Evolutionary conservation across 1,140 invertebrate genomes (phyloP), one percentile per base, ranked within the genome.

Genomic region (Saccostrea glomerata): DNA sequence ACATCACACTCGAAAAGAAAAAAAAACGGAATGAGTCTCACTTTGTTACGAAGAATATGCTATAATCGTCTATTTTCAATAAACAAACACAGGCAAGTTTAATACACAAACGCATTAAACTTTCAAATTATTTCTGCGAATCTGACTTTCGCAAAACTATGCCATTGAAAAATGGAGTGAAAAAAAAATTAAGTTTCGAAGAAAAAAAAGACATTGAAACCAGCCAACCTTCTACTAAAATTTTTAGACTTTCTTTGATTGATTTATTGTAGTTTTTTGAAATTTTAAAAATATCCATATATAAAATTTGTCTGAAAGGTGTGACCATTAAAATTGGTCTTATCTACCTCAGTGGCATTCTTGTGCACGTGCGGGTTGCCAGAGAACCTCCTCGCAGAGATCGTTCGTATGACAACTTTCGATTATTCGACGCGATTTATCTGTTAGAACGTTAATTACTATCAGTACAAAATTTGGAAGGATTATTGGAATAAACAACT

Each of bases 251-350:
- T 36, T 30, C 23, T 77, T 25, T 77, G 70, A 77, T 77, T 77
- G 70, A 77, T 77, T 77, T 77, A 77, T 77, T 30, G 15, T 77
- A 77, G 12, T 77, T 66, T 36, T 77, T 77, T 36, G 70, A 77
- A 36, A 77, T 77, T 77, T 77, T 77, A 77, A 77, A 66, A 77
- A 77, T 77, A 30, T 77, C 70, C 70, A 77, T 77, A 66, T 66
- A 66, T 66, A 77, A 77, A 77, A 30, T 77, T 25, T 77, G 70
- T 77, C 70, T 30, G 25, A 77, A 77, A 77, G 70, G 70, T 77
- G 70, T 77, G 70, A 77, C 70, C 70, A 77, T 77, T 77, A 77
- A 77, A 77, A 77, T 30, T 77, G 9, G 70, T 9, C 70, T 77
- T 77, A 77, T 77, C 70, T 77, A 25, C 30, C 30, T 77, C 30